Evolutionary conservation across 2,113 vertebrate genomes (phyloP).

Genomic region (Nerophis lumbriciformis): DNA sequence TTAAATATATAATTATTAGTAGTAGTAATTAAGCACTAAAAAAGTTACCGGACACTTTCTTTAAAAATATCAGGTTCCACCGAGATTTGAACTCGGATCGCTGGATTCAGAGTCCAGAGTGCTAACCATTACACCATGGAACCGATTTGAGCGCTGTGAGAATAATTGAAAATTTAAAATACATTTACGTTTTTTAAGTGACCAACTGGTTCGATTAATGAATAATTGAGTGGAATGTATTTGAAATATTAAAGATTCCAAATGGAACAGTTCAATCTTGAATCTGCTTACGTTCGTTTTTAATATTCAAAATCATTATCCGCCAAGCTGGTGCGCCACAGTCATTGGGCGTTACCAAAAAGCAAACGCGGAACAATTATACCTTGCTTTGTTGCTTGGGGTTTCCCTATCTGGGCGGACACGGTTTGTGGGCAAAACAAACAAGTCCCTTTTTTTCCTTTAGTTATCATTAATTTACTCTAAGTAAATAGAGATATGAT

Average conservation of each 20-base stretch:
- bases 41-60: no score
- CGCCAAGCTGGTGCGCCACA: neutral
- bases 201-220: no score
- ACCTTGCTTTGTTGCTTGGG: slow-evolving; percentile 2
- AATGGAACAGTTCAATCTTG: neutral
- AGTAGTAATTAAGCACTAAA: neutral
- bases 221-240: no score
- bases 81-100: slow-evolving; percentile 78
- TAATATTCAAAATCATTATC: no score
- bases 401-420: neutral
- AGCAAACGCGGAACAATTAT: slow-evolving; percentile 19
- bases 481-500: no score
- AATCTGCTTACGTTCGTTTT: no score
- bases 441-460: slow-evolving; percentile 7
- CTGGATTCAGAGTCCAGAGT: slow-evolving; percentile 82
- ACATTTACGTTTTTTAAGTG: no score
- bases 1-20: no score
- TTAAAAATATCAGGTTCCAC: slow-evolving; percentile 50
- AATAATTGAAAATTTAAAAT: no score
- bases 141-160: slow-evolving; percentile 21
- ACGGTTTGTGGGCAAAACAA: slow-evolving; percentile 12
- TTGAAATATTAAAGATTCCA: no score
- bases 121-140: slow-evolving; percentile 83
- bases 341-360: neutral
- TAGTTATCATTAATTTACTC: neutral